phyloP scores from a whole-genome alignment of 1,140 invertebrate genomes.

The Tetragnatha versicolor region DNA sequence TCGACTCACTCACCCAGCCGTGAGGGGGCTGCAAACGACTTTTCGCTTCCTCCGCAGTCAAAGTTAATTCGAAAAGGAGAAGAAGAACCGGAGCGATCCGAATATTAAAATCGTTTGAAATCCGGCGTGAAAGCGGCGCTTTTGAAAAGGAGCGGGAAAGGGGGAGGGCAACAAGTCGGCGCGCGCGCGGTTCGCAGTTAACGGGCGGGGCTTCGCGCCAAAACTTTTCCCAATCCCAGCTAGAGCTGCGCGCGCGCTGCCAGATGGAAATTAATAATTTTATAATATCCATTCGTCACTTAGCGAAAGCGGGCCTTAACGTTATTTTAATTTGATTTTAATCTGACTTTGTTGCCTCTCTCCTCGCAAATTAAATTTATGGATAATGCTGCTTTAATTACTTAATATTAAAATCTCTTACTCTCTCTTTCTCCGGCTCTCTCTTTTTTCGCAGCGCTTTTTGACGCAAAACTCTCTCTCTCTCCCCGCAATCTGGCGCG shows the following conservation, averaged over 20 bases:
- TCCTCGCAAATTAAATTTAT: slow-evolving; percentile 57
- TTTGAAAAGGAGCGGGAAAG: background rate
- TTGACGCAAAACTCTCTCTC: slow-evolving; percentile 22
- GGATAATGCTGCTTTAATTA: slow-evolving; percentile 56
- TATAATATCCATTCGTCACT: slow-evolving; percentile 57
- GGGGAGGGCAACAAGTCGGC: slow-evolving; percentile 5
- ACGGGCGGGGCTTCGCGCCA: slow-evolving; percentile 24
- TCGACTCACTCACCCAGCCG: too few species aligned
- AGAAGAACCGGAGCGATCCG: background rate
- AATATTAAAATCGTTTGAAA: slow-evolving; percentile 30
- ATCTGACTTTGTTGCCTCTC: slow-evolving; percentile 56
- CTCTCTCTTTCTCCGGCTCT: background rate
- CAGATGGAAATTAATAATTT: slow-evolving; percentile 57
- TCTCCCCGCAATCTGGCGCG: slow-evolving; percentile 35
- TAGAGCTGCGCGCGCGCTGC: background rate
- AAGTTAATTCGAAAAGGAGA: too few species aligned
- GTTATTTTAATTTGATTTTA: slow-evolving; percentile 57
- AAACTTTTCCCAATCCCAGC: slow-evolving; percentile 22
- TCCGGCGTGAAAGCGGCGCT: background rate
- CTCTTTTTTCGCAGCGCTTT: slow-evolving; percentile 23
- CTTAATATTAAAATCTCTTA: slow-evolving; percentile 55
- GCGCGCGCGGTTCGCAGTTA: background rate
- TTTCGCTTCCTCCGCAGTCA: too few species aligned
- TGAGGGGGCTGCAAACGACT: too few species aligned
- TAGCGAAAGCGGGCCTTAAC: slow-evolving; percentile 48